These are phyloP conservation scores for Prunella fulvescens DNA, from an alignment of 2,113 vertebrate genomes.

Conservation along the genomic window DNA sequence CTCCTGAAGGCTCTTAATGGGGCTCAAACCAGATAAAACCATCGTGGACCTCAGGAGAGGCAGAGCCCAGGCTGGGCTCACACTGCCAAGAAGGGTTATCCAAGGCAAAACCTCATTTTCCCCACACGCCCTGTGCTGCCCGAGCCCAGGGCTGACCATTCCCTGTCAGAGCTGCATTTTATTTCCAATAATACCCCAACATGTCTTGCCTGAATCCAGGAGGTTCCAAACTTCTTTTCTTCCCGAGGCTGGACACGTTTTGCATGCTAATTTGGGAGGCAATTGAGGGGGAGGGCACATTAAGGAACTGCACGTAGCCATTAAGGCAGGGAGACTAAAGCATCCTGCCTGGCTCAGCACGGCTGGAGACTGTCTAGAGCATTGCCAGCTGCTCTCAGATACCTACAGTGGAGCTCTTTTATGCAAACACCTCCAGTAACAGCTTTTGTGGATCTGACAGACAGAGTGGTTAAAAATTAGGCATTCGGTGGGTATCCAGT, in stretches of 20 bases:
- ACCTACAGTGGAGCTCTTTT: constrained; percentile 58
- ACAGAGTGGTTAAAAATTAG: constrained; percentile 64
- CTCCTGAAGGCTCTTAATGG: background rate
- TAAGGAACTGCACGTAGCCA: constrained; percentile 34
- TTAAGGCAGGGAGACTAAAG: constrained; percentile 62
- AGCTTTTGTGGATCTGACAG: constrained; percentile 67
- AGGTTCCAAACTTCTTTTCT: constrained; percentile 25
- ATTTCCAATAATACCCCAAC: background rate
- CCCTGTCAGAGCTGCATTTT: background rate
- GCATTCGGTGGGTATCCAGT: constrained; percentile 57
- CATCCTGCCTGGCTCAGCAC: constrained; percentile 39
- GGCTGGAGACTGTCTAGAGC: constrained; percentile 61
- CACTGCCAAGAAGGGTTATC: accelerated
- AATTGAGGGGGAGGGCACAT: constrained; percentile 49
- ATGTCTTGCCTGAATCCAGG: background rate
- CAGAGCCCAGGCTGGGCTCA: background rate
- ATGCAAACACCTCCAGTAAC: constrained; percentile 63
- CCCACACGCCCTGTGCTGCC: accelerated
- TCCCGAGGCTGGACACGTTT: background rate
- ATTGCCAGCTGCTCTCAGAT: constrained; percentile 56
- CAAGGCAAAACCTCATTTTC: background rate
- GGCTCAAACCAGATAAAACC: background rate
- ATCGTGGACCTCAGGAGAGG: background rate
- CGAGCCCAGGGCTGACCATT: background rate
- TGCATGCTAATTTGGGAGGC: constrained; percentile 48